Evolutionary conservation across 2,113 vertebrate species (phyloP).

Genomic region (Xyliphius kryptos): DNA sequence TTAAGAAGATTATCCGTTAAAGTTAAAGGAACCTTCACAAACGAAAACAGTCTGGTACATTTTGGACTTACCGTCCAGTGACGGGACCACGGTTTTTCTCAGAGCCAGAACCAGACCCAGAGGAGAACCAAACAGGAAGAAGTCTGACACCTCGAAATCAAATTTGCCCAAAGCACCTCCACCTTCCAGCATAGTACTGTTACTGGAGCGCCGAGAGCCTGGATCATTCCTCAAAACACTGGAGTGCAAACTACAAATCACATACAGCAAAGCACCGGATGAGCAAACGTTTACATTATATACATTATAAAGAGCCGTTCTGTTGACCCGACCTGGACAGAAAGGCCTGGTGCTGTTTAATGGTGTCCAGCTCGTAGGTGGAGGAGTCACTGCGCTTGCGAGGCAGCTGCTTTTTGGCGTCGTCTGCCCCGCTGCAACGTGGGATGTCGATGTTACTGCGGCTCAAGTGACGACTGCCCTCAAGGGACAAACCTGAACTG

Average conservation of each 20-base stretch:
- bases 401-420: constrained; percentile 81
- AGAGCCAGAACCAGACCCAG: constrained; percentile 92
- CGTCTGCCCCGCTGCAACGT: constrained; percentile 75
- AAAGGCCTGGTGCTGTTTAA: constrained; percentile 96
- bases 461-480: constrained; percentile 89
- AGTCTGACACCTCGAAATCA: constrained; percentile 91
- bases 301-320: too few species aligned
- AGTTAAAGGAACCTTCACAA: too few species aligned
- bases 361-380: constrained; percentile 92
- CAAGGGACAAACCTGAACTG: constrained; percentile 67
- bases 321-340: constrained; percentile 79
- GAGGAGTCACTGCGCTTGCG: constrained; percentile 96
- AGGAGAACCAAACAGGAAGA: constrained; percentile 93
- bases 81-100: constrained; percentile 86
- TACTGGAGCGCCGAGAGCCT: constrained; percentile 79
- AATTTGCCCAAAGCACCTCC: constrained; percentile 73
- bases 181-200: constrained; percentile 83
- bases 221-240: constrained; percentile 79
- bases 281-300: not conserved
- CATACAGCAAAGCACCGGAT: constrained; percentile 4
- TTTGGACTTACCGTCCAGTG: constrained; percentile 71
- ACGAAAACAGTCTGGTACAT: too few species aligned
- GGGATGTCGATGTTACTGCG: constrained; percentile 97
- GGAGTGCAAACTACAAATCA: constrained; percentile 75
- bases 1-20: too few species aligned